A percentile compares a stretch with the other conserved stretches of the same genome.
phyloP scores from a whole-genome alignment of 2,888 invertebrate genomes.

The Tipula helvola region DNA sequence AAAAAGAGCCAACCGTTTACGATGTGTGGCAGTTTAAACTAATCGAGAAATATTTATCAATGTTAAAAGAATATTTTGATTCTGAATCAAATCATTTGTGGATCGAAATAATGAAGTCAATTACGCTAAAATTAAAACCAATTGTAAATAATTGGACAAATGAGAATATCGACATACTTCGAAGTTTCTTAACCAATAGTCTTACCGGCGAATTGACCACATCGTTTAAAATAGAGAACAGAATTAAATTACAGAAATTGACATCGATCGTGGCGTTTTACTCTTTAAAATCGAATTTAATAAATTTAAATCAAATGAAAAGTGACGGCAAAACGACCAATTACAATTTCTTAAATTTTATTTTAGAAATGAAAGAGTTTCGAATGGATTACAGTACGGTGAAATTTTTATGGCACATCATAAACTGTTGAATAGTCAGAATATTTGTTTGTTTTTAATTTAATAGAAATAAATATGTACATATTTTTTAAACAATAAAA shows the following conservation, averaged over 20 bases:
- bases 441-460: neutral
- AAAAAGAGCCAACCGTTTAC: constrained; percentile 39
- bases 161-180: neutral
- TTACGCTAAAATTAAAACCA: neutral
- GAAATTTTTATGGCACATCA: neutral
- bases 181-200: neutral
- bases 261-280: neutral
- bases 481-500: neutral
- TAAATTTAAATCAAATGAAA: neutral
- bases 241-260: neutral
- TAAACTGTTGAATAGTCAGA: neutral
- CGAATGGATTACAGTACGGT: neutral
- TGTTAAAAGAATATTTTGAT: neutral
- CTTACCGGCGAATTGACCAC: neutral
- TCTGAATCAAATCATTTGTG: neutral
- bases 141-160: neutral
- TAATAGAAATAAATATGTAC: neutral
- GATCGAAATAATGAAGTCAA: neutral
- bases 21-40: constrained; percentile 69
- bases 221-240: neutral
- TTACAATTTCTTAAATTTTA: neutral
- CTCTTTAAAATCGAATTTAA: neutral
- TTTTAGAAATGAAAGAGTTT: neutral
- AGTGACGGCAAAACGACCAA: neutral
- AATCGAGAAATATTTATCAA: constrained; percentile 39